These are phyloP conservation scores for Esox lucius DNA, from an alignment of 2,797 vertebrate genomes.

Conservation along the genomic window DNA sequence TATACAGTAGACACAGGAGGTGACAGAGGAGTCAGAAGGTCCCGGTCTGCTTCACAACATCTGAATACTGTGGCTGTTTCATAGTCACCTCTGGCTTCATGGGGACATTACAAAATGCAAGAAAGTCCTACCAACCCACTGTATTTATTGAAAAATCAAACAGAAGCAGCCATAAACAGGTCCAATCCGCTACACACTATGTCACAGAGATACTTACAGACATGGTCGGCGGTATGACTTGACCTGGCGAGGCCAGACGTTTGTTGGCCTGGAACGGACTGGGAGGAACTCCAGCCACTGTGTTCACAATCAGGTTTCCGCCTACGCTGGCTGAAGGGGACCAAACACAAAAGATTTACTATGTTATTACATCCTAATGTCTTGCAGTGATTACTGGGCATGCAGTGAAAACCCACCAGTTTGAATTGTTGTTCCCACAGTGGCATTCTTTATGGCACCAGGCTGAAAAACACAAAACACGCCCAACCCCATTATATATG, in stretches of 20 bases:
- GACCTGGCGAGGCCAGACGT: conserved; percentile 79
- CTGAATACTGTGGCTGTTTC: not conserved
- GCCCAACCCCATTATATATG: conserved; percentile 1
- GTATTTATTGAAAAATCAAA: too few species aligned
- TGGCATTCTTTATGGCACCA: conserved; percentile 86
- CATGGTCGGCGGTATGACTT: conserved; percentile 80
- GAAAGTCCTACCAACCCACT: too few species aligned
- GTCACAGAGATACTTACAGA: conserved; percentile 76
- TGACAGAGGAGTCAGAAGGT: too few species aligned
- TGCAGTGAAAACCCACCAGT: conserved; percentile 73
- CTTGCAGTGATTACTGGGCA: conserved; percentile 11
- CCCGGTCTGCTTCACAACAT: not conserved
- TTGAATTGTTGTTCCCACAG: conserved; percentile 85
- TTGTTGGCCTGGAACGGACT: conserved; percentile 90
- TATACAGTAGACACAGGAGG: too few species aligned
- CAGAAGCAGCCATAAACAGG: too few species aligned
- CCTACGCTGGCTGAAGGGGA: conserved; percentile 81
- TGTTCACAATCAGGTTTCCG: conserved; percentile 90
- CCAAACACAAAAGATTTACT: conserved; percentile 38
- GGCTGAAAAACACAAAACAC: conserved; percentile 68
- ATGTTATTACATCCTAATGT: conserved; percentile 22
- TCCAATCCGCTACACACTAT: too few species aligned
- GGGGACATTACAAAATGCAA: too few species aligned
- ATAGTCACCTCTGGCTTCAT: too few species aligned
- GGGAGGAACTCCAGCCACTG: conserved; percentile 83